Evolutionary conservation across 2,888 invertebrate genomes (phyloP).

Genomic region (Yponomeuta sedellus): DNA sequence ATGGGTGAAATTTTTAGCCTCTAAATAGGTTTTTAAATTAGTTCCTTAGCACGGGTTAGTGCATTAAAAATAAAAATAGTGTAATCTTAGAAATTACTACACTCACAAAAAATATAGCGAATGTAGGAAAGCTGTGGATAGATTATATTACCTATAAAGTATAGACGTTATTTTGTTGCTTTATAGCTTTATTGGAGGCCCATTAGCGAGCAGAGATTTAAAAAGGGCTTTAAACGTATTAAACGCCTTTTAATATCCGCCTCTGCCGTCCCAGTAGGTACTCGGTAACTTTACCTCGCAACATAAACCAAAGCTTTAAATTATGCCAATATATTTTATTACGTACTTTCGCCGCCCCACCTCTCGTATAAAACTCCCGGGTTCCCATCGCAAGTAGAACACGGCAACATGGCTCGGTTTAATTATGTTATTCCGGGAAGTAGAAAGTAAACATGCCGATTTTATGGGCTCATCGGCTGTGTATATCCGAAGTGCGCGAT

Average conservation of each 20-base stretch:
- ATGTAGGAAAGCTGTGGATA: no score
- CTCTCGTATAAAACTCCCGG: neutral
- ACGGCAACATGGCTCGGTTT: slow-evolving; percentile 4
- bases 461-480: slow-evolving; percentile 1
- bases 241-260: neutral
- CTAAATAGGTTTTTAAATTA: no score
- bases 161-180: neutral
- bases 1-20: no score
- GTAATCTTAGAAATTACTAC: neutral
- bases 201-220: neutral
- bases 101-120: neutral
- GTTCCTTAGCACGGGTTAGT: no score
- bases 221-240: neutral
- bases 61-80: no score
- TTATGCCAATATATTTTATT: slow-evolving; percentile 1
- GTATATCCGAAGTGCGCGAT: neutral
- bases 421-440: slow-evolving; percentile 9
- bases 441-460: slow-evolving; percentile 9
- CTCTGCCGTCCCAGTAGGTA: neutral
- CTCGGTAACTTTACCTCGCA: neutral
- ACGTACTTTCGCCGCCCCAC: neutral
- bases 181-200: neutral
- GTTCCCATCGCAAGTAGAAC: neutral
- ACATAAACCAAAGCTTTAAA: neutral
- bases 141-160: neutral